Evolutionary conservation across 2,888 invertebrate genomes (phyloP).

Genomic region (Noctua janthe): DNA sequence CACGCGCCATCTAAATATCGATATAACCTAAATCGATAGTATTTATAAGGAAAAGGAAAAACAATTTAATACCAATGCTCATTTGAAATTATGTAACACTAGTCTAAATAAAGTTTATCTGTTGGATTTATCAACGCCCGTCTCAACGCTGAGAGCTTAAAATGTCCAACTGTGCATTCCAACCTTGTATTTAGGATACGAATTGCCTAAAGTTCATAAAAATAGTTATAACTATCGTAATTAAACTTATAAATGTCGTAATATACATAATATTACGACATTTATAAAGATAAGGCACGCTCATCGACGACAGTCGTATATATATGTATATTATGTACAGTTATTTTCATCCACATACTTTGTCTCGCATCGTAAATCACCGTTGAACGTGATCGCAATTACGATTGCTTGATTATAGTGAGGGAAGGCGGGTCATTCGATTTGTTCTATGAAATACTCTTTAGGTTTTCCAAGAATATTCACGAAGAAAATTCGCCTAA

Average conservation of each 20-base stretch:
- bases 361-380: constrained; percentile 53
- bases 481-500: constrained; percentile 32
- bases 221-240: not conserved
- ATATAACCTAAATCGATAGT: constrained; percentile 13
- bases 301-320: constrained; percentile 7
- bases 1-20: not conserved
- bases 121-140: not conserved
- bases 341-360: constrained; percentile 44
- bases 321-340: constrained; percentile 13
- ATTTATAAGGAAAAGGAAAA: constrained; percentile 11
- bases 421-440: constrained; percentile 33
- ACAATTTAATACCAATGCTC: not conserved
- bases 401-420: constrained; percentile 59
- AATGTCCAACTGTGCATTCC: not conserved
- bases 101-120: not conserved
- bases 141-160: not conserved
- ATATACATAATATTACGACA: constrained; percentile 27
- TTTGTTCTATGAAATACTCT: constrained; percentile 47
- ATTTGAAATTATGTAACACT: not conserved
- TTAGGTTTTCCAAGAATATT: constrained; percentile 33
- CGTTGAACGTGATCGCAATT: constrained; percentile 57
- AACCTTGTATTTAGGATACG: not conserved
- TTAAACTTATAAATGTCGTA: not conserved
- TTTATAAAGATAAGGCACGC: constrained; percentile 22
- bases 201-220: not conserved